phyloP scores from a whole-genome alignment of 1,140 invertebrate species.

The Drosophila leontia region DNA sequence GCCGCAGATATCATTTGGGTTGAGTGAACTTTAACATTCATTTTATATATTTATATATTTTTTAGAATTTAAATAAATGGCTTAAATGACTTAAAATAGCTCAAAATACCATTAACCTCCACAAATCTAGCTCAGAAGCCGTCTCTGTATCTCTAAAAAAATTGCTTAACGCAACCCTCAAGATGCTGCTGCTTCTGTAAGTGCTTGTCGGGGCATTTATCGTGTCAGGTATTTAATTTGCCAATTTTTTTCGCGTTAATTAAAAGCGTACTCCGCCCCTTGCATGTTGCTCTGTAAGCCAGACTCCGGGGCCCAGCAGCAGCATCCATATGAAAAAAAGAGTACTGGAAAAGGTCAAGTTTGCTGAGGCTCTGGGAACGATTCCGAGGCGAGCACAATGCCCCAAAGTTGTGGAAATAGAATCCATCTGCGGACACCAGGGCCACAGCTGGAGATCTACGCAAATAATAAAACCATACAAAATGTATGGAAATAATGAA shows the following conservation, averaged over 20 bases:
- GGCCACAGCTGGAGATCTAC: conserved; percentile 27
- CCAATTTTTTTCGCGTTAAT: conserved; percentile 58
- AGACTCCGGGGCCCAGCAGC: background rate
- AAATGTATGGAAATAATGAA: conserved; percentile 1
- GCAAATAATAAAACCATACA: conserved; percentile 25
- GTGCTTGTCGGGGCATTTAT: conserved; percentile 21
- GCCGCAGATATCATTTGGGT: conserved; percentile 12
- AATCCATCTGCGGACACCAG: conserved; percentile 41
- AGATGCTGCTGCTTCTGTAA: conserved; percentile 35
- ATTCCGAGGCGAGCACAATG: conserved; percentile 33
- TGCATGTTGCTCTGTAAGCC: conserved; percentile 41
- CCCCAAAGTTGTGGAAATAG: conserved; percentile 21
- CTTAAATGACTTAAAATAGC: too few relatives aligned
- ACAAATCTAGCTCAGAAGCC: conserved; percentile 10
- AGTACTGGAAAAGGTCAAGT: conserved; percentile 65
- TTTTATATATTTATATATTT: background rate
- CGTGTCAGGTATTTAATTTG: conserved; percentile 42
- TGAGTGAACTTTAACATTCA: conserved; percentile 29
- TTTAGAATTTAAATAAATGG: background rate
- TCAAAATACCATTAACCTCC: conserved; percentile 3
- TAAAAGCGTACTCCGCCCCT: conserved; percentile 46
- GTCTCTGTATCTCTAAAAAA: background rate
- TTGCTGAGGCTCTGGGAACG: conserved; percentile 50
- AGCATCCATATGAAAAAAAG: conserved; percentile 11
- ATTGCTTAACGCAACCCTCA: conserved; percentile 16